A percentile compares a stretch with the other conserved stretches of the same genome.
These are phyloP conservation scores for Epinotia demarniana DNA, from an alignment of 2,888 invertebrate species.

Conservation along the genomic window DNA sequence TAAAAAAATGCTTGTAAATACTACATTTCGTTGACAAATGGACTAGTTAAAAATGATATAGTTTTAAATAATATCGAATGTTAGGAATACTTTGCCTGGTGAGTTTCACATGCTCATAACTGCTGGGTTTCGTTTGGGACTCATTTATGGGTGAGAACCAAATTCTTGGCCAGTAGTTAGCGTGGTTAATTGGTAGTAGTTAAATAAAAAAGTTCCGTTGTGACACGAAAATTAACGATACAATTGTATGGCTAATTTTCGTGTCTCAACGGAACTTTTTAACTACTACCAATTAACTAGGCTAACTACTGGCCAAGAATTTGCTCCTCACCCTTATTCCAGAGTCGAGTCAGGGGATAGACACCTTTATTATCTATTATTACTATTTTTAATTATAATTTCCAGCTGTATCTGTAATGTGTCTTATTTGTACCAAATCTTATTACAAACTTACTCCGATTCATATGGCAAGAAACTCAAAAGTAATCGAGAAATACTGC, in stretches of 20 bases:
- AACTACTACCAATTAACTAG: too few relatives aligned
- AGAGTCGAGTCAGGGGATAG: neutral
- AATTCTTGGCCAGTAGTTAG: too few relatives aligned
- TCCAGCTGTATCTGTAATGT: neutral
- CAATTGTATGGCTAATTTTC: too few relatives aligned
- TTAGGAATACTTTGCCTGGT: constrained; percentile 20
- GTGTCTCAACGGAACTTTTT: too few relatives aligned
- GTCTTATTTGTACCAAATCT: constrained; percentile 53
- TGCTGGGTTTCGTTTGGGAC: neutral
- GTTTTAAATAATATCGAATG: constrained; percentile 44
- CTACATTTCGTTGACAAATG: constrained; percentile 56
- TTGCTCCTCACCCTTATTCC: too few relatives aligned
- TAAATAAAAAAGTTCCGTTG: too few relatives aligned
- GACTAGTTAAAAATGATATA: constrained; percentile 55
- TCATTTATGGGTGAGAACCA: too few relatives aligned
- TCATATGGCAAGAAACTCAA: constrained; percentile 60
- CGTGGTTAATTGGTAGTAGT: too few relatives aligned
- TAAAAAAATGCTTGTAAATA: constrained; percentile 50
- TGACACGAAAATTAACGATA: too few relatives aligned
- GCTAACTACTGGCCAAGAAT: too few relatives aligned
- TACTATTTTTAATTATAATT: too few relatives aligned
- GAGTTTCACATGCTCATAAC: neutral
- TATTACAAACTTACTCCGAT: constrained; percentile 53
- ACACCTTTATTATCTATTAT: too few relatives aligned
- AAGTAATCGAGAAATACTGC: constrained; percentile 48